Percentiles rank a stretch among this genome's conserved stretches.
phyloP scores from a whole-genome alignment of 2,888 invertebrate genomes.

The Melanotus villosus region DNA sequence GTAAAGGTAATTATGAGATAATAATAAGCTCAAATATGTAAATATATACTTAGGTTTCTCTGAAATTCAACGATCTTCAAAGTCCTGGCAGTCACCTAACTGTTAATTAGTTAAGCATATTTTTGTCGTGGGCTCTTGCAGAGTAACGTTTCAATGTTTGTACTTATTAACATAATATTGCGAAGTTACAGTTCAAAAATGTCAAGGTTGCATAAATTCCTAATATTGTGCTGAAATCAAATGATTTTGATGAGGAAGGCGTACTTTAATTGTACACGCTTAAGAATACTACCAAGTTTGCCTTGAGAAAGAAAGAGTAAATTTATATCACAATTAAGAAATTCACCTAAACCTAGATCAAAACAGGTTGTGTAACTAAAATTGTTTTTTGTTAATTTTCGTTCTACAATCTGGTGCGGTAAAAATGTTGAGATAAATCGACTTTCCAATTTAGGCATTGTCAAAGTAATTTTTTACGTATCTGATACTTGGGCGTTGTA shows the following conservation, averaged over 20 bases:
- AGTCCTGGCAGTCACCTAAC: background rate
- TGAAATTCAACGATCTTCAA: no score
- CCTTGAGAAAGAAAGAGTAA: constrained; percentile 19
- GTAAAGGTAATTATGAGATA: no score
- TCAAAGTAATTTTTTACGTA: background rate
- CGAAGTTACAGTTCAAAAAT: background rate
- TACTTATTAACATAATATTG: background rate
- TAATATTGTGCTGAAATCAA: background rate
- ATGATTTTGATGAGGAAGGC: background rate
- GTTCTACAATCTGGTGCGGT: constrained; percentile 7
- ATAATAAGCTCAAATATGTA: no score
- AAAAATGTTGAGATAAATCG: constrained; percentile 7
- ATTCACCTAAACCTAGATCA: constrained; percentile 26
- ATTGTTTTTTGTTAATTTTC: background rate
- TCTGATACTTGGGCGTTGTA: background rate
- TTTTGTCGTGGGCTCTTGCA: background rate
- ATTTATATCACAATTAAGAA: constrained; percentile 31
- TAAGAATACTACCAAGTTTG: background rate
- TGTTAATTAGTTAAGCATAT: background rate
- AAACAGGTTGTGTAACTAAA: constrained; percentile 24
- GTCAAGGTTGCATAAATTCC: background rate
- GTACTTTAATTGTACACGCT: background rate
- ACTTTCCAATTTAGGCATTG: constrained; percentile 18
- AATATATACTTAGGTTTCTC: no score
- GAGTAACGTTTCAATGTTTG: constrained; percentile 4